Conservation (phyloP, 2,797 vertebrate genomes). For the Sphaeramia orbicularis region DNA sequence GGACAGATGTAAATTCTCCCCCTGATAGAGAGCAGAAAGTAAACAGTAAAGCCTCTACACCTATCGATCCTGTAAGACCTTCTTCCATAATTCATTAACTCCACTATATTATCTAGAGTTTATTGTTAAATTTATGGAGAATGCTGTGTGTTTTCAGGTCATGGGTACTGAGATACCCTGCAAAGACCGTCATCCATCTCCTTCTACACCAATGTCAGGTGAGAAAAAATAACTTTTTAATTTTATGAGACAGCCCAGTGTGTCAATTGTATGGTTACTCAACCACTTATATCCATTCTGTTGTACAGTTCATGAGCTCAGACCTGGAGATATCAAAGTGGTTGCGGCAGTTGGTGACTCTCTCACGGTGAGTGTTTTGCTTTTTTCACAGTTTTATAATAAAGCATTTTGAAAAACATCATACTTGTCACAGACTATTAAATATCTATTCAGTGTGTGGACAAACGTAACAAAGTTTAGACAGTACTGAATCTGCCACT, state of each 20-base stretch:
- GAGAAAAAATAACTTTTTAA: background rate
- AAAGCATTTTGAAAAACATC: too few relatives aligned
- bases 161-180: constrained; percentile 80
- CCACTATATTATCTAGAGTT: background rate
- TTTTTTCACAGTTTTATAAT: background rate
- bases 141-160: constrained; percentile 53
- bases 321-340: constrained; percentile 91
- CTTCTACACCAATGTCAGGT: constrained; percentile 78
- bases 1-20: constrained; percentile 75
- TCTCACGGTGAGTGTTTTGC: constrained; percentile 87
- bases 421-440: too few relatives aligned
- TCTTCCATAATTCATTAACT: background rate
- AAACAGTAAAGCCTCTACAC: constrained; percentile 11
- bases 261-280: constrained; percentile 5
- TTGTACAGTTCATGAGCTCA: constrained; percentile 89
- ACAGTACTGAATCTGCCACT: too few relatives aligned
- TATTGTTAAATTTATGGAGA: background rate
- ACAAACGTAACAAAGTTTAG: too few relatives aligned
- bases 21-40: background rate
- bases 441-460: too few relatives aligned
- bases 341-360: constrained; percentile 96
- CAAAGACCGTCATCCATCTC: constrained; percentile 73
- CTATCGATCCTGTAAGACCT: constrained; percentile 63
- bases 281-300: constrained; percentile 24
- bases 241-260: background rate